Percentiles rank a stretch among this genome's conserved stretches.
phyloP scores from a whole-genome alignment of 2,113 vertebrate species.

The Hyla sarda region DNA sequence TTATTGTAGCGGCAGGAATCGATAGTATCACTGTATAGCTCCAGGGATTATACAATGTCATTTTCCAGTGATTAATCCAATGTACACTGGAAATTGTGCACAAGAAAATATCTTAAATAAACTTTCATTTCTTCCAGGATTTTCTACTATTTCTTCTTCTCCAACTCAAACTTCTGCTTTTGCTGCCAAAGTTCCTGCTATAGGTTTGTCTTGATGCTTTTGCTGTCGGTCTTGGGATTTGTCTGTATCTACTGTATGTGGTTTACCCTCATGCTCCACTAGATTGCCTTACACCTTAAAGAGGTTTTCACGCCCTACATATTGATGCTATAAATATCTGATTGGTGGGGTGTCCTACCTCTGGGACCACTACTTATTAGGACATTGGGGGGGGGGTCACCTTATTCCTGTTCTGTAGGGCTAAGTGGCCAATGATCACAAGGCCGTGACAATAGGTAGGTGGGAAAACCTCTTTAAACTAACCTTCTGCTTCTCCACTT shows the following conservation, averaged over 20 bases:
- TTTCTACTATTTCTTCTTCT: slow-evolving; percentile 71
- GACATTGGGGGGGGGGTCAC: background rate
- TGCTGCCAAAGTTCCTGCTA: slow-evolving; percentile 67
- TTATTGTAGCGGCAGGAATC: too few relatives aligned
- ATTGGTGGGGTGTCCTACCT: background rate
- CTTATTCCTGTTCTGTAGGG: background rate
- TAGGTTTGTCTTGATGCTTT: slow-evolving; percentile 35
- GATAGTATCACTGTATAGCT: background rate
- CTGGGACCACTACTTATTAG: background rate
- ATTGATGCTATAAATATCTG: background rate
- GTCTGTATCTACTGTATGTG: background rate
- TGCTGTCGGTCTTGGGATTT: background rate
- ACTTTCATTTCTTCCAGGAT: slow-evolving; percentile 76
- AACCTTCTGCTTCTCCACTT: background rate
- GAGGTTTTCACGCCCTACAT: background rate
- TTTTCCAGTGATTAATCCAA: background rate
- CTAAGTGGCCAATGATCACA: background rate
- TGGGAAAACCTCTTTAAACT: background rate
- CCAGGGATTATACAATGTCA: too few relatives aligned
- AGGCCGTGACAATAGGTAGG: background rate
- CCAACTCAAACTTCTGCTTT: slow-evolving; percentile 68
- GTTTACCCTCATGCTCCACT: background rate
- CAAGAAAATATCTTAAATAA: background rate
- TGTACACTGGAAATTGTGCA: background rate
- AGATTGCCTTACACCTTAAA: background rate